Conservation (phyloP, 2,888 invertebrate species). For the Drosophila neonasuta region DNA sequence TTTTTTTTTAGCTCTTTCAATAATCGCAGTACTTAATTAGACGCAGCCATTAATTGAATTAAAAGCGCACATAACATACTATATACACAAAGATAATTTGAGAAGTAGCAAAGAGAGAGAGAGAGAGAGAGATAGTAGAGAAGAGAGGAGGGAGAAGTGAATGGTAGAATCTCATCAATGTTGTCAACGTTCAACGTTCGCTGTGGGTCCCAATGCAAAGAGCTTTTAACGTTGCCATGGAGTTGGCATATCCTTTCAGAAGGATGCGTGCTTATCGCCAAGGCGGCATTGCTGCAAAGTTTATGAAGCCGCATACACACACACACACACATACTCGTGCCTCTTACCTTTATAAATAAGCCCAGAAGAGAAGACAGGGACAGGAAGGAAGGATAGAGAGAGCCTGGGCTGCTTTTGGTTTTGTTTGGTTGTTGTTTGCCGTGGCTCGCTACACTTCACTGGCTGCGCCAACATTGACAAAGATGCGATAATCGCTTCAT, state of each 20-base stretch:
- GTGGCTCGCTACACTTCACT: conserved; percentile 60
- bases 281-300: conserved; percentile 44
- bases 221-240: conserved; percentile 39
- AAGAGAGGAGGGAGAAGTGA: conserved; percentile 14
- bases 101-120: neutral
- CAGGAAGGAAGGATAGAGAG: conserved; percentile 8
- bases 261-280: conserved; percentile 31
- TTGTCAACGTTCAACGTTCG: conserved; percentile 29
- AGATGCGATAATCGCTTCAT: conserved; percentile 78
- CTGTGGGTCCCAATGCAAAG: conserved; percentile 27
- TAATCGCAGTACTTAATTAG: conserved; percentile 61
- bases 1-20: conserved; percentile 19
- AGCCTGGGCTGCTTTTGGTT: conserved; percentile 23
- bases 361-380: neutral
- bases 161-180: conserved; percentile 41
- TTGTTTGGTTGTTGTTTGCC: conserved; percentile 55
- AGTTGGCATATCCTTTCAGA: conserved; percentile 24
- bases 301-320: conserved; percentile 49
- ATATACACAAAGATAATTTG: neutral
- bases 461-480: conserved; percentile 66
- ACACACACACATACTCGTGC: conserved; percentile 4
- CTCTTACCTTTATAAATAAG: conserved; percentile 46
- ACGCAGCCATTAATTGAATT: conserved; percentile 62
- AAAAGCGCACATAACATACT: conserved; percentile 31
- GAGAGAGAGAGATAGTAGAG: neutral